Evolutionary conservation across 2,113 vertebrate species (phyloP).

Genomic region (Chamaetylas fuelleborni): DNA sequence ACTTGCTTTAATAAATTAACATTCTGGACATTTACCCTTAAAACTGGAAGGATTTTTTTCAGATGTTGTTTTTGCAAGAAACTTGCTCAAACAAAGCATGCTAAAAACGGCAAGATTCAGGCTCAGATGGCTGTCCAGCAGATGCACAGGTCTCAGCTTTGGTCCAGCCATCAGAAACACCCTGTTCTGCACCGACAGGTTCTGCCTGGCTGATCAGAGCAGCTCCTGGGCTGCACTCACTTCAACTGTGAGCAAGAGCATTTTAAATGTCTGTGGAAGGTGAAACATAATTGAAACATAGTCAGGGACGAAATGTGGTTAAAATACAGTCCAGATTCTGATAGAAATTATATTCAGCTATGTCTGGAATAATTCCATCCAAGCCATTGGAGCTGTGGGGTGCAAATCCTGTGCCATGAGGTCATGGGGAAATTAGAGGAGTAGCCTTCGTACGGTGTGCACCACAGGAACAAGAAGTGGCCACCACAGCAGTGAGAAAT

Average conservation of each 20-base stretch:
- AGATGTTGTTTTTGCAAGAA: conserved; percentile 9
- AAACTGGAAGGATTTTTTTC: conserved; percentile 5
- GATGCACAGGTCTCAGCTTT: not conserved
- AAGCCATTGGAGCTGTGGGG: not conserved
- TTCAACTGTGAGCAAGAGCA: not conserved
- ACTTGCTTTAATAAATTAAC: not conserved
- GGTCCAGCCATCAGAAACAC: not conserved
- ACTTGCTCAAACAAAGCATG: not conserved
- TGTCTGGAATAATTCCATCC: not conserved
- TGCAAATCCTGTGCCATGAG: not conserved
- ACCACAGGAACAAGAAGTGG: not conserved
- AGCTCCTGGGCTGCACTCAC: not conserved
- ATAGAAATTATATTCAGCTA: not conserved
- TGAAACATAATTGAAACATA: not conserved
- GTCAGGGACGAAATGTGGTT: not conserved
- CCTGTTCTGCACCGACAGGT: not conserved
- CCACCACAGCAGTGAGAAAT: not conserved
- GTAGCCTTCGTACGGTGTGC: not conserved
- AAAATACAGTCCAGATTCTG: conserved; percentile 1
- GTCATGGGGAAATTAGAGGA: not conserved
- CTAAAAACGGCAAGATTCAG: not conserved
- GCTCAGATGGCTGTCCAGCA: not conserved
- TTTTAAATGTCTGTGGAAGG: not conserved
- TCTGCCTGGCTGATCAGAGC: not conserved
- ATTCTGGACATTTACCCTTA: not conserved